Evolutionary conservation across 2,888 invertebrate species (phyloP), one percentile per base, ranked within the genome.

Genomic region (Brassicogethes aeneus): DNA sequence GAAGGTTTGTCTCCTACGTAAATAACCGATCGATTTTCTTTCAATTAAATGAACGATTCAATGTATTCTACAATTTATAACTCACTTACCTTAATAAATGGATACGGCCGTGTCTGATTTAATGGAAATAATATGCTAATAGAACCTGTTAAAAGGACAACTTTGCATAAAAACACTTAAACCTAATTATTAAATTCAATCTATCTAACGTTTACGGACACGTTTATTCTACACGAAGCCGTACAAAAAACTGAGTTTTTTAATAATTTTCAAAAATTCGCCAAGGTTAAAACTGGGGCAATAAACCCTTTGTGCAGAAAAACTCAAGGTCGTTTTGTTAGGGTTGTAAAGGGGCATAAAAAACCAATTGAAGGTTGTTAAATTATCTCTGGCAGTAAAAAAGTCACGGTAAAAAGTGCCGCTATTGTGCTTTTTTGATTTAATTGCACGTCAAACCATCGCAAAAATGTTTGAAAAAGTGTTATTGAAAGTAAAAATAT

Each of bases 331-430:
- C 43, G 43, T 34, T 43, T 23, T 23, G 44, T 45, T 53, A 52
- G 55, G 52, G 48, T 55, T 56, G 56, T 57, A 56, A 58, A 56
- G 55, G 52, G 43, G 14, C 16, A 45, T 32, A 43, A 48, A 51
- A 52, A 53, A 45, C 8, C 10, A 31, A 36, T 37, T 15, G 40
- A 48, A 45, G 43, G 45, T 44, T 42, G 35, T 33, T 40, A 42
- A 38, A 16, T 38, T 37, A 41, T 39, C 36, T 31, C 40, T 34
- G 38, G 32, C 16, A 17, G 46, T 43, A 45, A 50, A 47, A 50
- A 50, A 45, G 43, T 44, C 46, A 39, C 40, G 33, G 40, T 36
- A 44, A 42, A 49, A 41, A 42, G 41, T 23, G 5, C 10, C 10
- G 23, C 23, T 10, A 23, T 23, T 23, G 23, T 23, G 10, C 5